phyloP scores from a whole-genome alignment of 2,888 invertebrate species.

The Asteroscopus sphinx region DNA sequence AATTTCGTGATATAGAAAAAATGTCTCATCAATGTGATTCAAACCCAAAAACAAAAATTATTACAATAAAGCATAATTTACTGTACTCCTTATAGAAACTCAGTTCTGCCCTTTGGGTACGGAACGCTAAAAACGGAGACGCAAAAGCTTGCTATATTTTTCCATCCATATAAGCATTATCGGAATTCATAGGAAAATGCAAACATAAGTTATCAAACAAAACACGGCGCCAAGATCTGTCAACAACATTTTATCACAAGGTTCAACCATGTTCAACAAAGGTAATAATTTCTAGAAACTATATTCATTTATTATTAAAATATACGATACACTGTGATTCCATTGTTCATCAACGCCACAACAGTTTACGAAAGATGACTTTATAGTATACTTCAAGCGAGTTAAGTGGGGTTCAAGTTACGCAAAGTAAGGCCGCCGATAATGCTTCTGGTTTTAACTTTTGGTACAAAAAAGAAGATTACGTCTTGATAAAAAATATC shows the following conservation, averaged over 20 bases:
- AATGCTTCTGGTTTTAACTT: constrained; percentile 42
- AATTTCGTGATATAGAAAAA: too few relatives aligned
- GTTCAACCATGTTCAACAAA: not conserved
- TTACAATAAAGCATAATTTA: too few relatives aligned
- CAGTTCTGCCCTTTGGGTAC: too few relatives aligned
- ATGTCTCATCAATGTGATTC: too few relatives aligned
- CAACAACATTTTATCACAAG: not conserved
- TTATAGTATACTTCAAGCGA: constrained; percentile 8
- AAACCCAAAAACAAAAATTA: too few relatives aligned
- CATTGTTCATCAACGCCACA: constrained; percentile 1
- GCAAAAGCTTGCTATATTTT: too few relatives aligned
- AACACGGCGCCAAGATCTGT: not conserved
- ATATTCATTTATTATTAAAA: not conserved
- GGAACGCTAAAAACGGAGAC: too few relatives aligned
- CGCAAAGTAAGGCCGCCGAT: constrained; percentile 33
- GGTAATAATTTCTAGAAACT: constrained; percentile 1
- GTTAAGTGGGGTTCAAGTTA: constrained; percentile 38
- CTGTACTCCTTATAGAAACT: too few relatives aligned
- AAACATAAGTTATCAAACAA: not conserved
- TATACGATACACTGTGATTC: not conserved
- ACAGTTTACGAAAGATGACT: not conserved
- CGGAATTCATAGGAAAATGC: constrained; percentile 6
- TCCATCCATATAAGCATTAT: not conserved
- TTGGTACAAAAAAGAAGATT: constrained; percentile 33
- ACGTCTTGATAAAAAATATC: constrained; percentile 27